phyloP scores from a whole-genome alignment of 1,140 invertebrate genomes.

The Papilio dardanus region DNA sequence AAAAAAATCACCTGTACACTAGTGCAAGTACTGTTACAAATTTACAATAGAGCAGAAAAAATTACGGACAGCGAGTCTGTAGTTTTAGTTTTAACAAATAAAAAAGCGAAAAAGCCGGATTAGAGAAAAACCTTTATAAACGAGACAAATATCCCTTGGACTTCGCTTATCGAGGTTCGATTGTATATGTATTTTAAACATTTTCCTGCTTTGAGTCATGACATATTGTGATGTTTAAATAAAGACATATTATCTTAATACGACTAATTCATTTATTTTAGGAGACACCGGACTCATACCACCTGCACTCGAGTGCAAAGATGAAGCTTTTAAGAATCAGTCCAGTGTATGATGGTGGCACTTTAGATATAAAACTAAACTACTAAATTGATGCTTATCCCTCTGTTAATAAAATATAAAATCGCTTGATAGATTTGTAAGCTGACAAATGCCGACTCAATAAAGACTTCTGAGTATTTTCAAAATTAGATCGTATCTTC shows the following conservation, averaged over 20 bases:
- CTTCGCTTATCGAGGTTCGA: too few species aligned
- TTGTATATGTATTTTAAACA: too few species aligned
- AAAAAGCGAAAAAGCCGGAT: too few species aligned
- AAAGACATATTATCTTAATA: slow-evolving; percentile 63
- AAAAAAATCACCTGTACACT: too few species aligned
- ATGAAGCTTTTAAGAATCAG: slow-evolving; percentile 73
- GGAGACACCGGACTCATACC: slow-evolving; percentile 75
- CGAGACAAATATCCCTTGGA: too few species aligned
- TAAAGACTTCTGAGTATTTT: slow-evolving; percentile 35
- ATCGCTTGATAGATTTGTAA: slow-evolving; percentile 15
- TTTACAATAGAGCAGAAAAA: too few species aligned
- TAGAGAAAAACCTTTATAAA: too few species aligned
- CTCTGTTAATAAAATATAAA: slow-evolving; percentile 16
- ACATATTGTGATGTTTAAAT: slow-evolving; percentile 41
- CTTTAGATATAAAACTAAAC: slow-evolving; percentile 52
- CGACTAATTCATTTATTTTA: slow-evolving; percentile 79
- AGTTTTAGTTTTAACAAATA: too few species aligned
- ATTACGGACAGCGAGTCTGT: too few species aligned
- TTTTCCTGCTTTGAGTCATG: slow-evolving; percentile 35
- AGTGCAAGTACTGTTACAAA: too few species aligned
- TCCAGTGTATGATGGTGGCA: slow-evolving; percentile 66
- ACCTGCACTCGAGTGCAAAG: slow-evolving; percentile 75
- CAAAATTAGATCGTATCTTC: slow-evolving; percentile 32
- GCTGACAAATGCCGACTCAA: slow-evolving; percentile 51
- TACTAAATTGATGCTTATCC: slow-evolving; percentile 44